These are phyloP conservation scores for Hofmannophila pseudospretella DNA, from an alignment of 2,888 invertebrate species.

Conservation along the genomic window DNA sequence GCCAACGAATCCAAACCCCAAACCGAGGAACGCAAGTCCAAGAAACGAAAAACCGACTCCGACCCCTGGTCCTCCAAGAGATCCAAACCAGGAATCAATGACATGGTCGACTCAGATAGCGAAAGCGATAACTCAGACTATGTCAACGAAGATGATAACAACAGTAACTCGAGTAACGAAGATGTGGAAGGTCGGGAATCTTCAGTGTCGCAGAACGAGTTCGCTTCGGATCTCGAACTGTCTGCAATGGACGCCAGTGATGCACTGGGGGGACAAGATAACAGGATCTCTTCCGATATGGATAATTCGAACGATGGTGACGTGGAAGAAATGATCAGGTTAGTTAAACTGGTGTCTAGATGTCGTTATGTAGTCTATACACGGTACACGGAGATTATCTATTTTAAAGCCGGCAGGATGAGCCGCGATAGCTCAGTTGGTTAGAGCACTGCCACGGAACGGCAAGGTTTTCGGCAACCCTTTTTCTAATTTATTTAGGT, in stretches of 20 bases:
- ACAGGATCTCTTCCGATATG: slow-evolving; percentile 73
- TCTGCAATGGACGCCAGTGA: slow-evolving; percentile 80
- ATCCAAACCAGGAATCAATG: slow-evolving; percentile 76
- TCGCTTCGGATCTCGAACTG: slow-evolving; percentile 80
- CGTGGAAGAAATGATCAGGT: slow-evolving; percentile 80
- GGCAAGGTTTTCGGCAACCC: no score
- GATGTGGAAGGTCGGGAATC: slow-evolving; percentile 61
- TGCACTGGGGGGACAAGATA: slow-evolving; percentile 65
- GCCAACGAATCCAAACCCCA: slow-evolving; percentile 42
- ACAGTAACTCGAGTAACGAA: slow-evolving; percentile 66
- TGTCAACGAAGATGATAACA: slow-evolving; percentile 66
- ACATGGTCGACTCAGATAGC: slow-evolving; percentile 81
- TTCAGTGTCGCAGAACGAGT: slow-evolving; percentile 73
- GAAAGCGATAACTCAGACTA: slow-evolving; percentile 68
- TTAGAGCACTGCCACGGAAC: no score
- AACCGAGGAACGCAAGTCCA: slow-evolving; percentile 66
- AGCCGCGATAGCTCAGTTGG: no score
- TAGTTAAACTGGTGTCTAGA: no score
- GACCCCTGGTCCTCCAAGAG: slow-evolving; percentile 80
- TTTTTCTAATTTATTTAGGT: no score
- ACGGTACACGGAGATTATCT: no score
- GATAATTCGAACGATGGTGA: slow-evolving; percentile 80
- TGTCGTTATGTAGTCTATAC: no score
- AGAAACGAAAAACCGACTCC: slow-evolving; percentile 81
- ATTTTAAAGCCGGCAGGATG: no score